A percentile compares a stretch with the other conserved stretches of the same genome.
Evolutionary conservation across 2,113 vertebrate species (phyloP).

Genomic region (Origma solitaria): DNA sequence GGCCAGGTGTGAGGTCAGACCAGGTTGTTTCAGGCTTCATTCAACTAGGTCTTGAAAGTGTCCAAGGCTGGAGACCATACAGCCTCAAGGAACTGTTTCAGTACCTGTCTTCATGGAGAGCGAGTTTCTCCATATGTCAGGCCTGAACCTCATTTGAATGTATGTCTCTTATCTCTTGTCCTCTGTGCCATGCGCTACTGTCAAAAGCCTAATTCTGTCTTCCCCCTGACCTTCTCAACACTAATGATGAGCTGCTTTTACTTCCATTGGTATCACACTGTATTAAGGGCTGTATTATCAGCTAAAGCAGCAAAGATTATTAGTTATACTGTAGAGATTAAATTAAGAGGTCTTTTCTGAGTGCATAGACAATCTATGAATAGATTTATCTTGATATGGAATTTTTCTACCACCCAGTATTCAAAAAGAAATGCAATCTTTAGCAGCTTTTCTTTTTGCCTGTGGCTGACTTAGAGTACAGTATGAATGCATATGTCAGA

Average conservation of each 20-base stretch:
- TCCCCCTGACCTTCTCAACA: neutral
- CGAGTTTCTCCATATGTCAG: neutral
- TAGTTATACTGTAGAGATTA: neutral
- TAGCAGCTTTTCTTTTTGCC: neutral
- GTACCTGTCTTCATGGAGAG: neutral
- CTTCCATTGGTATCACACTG: neutral
- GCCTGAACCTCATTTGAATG: neutral
- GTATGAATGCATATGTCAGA: neutral
- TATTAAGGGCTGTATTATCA: neutral
- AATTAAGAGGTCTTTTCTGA: neutral
- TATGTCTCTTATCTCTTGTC: neutral
- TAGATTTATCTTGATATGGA: neutral
- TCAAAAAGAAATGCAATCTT: neutral
- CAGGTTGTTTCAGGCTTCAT: neutral
- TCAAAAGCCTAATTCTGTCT: neutral
- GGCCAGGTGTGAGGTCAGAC: neutral
- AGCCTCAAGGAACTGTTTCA: neutral
- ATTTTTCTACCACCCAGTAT: neutral
- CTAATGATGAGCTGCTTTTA: neutral
- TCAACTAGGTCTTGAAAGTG: neutral
- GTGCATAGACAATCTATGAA: neutral
- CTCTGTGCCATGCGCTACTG: neutral
- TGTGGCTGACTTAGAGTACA: neutral
- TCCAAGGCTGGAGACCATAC: neutral
- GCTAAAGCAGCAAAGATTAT: neutral